Conservation (phyloP, 2,797 vertebrate species). For the Triplophysa yarkandensis region DNA sequence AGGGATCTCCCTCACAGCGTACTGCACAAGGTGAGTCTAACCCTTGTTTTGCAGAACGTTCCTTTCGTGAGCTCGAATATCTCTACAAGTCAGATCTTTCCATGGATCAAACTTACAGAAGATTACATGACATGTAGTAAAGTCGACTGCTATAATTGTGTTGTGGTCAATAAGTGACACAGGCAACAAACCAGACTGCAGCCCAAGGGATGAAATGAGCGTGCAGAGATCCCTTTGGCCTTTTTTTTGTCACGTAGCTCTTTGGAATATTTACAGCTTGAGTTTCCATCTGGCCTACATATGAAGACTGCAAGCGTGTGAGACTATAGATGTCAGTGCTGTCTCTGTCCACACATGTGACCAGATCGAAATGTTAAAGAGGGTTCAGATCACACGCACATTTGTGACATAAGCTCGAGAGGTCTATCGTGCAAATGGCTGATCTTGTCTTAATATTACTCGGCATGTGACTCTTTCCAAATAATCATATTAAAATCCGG, state of each 20-base stretch:
- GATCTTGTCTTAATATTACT: background rate
- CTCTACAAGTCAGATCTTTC: too few relatives aligned
- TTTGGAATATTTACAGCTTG: slow-evolving; percentile 16
- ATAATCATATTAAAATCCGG: slow-evolving; percentile 1
- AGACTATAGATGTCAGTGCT: slow-evolving; percentile 30
- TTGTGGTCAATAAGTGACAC: background rate
- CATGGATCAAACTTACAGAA: background rate
- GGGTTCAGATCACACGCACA: slow-evolving; percentile 60
- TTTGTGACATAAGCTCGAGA: slow-evolving; percentile 48
- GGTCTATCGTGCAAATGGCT: slow-evolving; percentile 29
- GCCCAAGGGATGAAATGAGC: background rate
- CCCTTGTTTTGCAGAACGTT: background rate
- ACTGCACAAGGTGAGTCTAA: slow-evolving; percentile 83
- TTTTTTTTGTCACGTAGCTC: slow-evolving; percentile 25
- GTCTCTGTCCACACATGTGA: slow-evolving; percentile 50
- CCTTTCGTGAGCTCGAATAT: background rate
- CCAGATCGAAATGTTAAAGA: slow-evolving; percentile 57
- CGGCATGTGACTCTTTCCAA: background rate
- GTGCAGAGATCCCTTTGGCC: background rate
- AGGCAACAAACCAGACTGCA: background rate
- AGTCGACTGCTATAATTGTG: background rate
- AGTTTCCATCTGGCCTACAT: slow-evolving; percentile 38
- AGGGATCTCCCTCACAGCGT: slow-evolving; percentile 97
- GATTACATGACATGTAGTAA: background rate
- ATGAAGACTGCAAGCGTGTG: slow-evolving; percentile 2